Evolutionary conservation across 2,888 invertebrate species (phyloP).

Genomic region (Noctua fimbriata): DNA sequence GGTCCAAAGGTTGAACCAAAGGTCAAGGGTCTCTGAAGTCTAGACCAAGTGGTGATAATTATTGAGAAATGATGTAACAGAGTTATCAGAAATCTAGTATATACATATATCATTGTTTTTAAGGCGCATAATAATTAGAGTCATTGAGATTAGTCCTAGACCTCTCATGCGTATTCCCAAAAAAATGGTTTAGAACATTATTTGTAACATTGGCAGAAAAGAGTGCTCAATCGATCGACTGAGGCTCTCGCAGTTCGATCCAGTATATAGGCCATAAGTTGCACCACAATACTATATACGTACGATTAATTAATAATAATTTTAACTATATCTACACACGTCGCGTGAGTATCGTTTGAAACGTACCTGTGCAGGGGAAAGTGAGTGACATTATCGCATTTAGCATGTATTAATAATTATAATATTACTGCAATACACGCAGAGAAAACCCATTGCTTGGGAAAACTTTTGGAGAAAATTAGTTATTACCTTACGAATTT

Average conservation of each 20-base stretch:
- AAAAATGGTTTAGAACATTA: background rate
- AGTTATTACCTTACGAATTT: background rate
- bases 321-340: conserved; percentile 37
- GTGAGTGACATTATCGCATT: conserved; percentile 57
- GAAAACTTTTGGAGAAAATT: conserved; percentile 18
- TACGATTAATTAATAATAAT: conserved; percentile 53
- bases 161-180: background rate
- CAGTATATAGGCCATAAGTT: conserved; percentile 14
- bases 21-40: background rate
- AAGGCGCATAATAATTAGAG: background rate
- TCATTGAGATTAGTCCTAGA: background rate
- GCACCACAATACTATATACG: conserved; percentile 23
- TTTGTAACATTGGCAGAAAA: background rate
- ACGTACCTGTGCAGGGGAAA: conserved; percentile 56
- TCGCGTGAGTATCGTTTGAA: conserved; percentile 54
- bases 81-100: background rate
- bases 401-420: conserved; percentile 44
- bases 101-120: background rate
- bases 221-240: background rate
- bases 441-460: conserved; percentile 29
- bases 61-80: background rate
- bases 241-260: background rate
- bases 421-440: conserved; percentile 48
- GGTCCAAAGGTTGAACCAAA: too few species aligned
- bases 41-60: conserved; percentile 2